A percentile compares a stretch with the other conserved stretches of the same genome.
phyloP scores from a whole-genome alignment of 2,113 vertebrate genomes.

The Burhinus bistriatus region DNA sequence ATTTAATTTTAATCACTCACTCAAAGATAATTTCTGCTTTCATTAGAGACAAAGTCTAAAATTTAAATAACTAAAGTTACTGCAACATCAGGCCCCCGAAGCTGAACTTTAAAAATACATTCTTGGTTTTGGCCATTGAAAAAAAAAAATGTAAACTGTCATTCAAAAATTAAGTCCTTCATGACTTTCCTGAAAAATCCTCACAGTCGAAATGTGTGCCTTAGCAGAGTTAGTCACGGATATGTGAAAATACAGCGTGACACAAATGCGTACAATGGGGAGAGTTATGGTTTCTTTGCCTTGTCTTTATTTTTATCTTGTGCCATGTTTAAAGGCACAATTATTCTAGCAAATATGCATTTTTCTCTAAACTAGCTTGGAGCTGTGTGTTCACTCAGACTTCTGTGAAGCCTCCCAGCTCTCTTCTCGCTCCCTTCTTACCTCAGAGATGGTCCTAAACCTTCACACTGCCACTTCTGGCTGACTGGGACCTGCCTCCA shows the following conservation, averaged over 20 bases:
- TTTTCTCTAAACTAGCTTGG: neutral
- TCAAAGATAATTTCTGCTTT: neutral
- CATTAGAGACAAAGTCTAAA: neutral
- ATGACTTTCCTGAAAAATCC: neutral
- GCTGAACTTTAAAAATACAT: neutral
- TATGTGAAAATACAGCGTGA: neutral
- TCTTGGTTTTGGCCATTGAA: neutral
- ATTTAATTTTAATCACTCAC: conserved; percentile 42
- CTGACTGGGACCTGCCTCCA: neutral
- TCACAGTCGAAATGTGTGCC: neutral
- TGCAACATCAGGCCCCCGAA: neutral
- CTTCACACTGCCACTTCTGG: neutral
- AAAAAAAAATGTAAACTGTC: neutral
- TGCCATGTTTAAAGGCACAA: neutral
- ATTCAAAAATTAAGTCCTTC: neutral
- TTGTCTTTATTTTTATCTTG: neutral
- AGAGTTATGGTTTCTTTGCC: neutral
- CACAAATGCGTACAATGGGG: neutral
- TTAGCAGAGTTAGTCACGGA: neutral
- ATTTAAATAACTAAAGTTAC: neutral
- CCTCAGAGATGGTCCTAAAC: neutral
- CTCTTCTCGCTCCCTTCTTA: neutral
- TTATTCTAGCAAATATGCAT: neutral
- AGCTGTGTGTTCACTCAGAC: neutral
- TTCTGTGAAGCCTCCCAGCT: neutral